Base-by-base conservation (phyloP, 2,888 invertebrate genomes). In the Ormyrus labotus region DNA sequence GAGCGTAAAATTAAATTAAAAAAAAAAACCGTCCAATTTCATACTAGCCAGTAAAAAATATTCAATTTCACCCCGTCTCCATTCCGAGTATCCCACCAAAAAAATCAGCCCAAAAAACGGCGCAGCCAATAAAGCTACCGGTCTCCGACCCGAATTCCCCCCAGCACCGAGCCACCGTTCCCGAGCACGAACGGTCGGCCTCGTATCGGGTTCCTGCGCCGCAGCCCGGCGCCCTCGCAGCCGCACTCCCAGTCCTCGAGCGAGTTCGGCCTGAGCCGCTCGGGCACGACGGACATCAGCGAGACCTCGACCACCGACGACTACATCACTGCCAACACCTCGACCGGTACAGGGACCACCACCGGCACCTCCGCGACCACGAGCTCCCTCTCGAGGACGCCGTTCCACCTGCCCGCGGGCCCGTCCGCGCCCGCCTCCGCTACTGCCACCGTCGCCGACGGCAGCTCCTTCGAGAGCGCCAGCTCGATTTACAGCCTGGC, bases 231-330 rank as follows among this genome's bases (percentile, higher is more conserved):
- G 4, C 73, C 86, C 60, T 87, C 89, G 2, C 90, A 90, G 68
- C 88, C 89, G 3, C 88, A 90, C 67, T 90, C 90, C 6, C 90
- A 90, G 82, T 91, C 90, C 45, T 90, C 90, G 61, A 90, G 90
- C 84, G 90, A 91, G 74, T 88, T 90, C 45, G 93, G 92, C 82
- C 85, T 93, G 67, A 90, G 92, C 80, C 92, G 95, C 82, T 94
- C 94, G 50, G 92, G 95, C 85, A 94, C 95, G 6, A 93, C 93
- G 55, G 96, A 97, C 88, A 92, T 96, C 72, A 96, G 96, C n/a
- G 97, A 97, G 92, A 96, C 96, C 87, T 97, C 97, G 81, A 95
- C 93, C n/a, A 95, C 95, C 67, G 96, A 97, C 90, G 97, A 97
- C 91, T 97, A 97, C 90, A 95, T 96, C 84, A 97, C 97, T 84